phyloP scores from a whole-genome alignment of 2,888 invertebrate genomes.

The Meloe dianella region DNA sequence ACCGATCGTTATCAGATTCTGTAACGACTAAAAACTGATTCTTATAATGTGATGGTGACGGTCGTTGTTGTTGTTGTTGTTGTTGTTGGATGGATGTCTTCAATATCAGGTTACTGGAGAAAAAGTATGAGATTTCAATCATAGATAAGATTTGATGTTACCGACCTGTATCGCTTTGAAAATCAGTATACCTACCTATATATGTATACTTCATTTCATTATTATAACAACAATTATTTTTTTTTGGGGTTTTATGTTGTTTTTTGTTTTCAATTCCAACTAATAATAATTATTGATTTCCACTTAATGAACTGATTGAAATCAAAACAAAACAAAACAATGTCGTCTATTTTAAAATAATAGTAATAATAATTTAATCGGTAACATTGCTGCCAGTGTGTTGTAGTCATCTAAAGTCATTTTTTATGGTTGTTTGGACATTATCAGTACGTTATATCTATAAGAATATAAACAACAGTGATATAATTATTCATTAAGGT shows the following conservation, averaged over 20 bases:
- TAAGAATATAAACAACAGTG: conserved; percentile 42
- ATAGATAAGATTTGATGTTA: conserved; percentile 29
- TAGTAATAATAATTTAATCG: conserved; percentile 27
- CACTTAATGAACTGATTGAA: not conserved
- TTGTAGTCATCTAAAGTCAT: conserved; percentile 31
- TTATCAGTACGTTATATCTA: conserved; percentile 35
- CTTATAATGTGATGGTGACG: conserved; percentile 25
- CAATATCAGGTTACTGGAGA: conserved; percentile 28
- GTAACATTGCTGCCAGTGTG: conserved; percentile 31
- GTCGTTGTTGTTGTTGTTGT: conserved; percentile 21
- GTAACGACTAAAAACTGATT: conserved; percentile 27
- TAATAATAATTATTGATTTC: not conserved
- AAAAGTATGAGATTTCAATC: conserved; percentile 35
- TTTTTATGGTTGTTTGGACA: conserved; percentile 34
- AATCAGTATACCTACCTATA: too few relatives aligned
- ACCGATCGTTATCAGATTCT: conserved; percentile 23
- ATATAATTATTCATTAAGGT: conserved; percentile 50
- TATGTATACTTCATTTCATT: too few relatives aligned
- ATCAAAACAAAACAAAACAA: too few relatives aligned
- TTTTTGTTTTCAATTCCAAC: not conserved
- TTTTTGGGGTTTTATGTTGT: too few relatives aligned
- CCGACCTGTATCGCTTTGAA: conserved; percentile 15
- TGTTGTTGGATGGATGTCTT: conserved; percentile 24
- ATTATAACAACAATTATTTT: conserved; percentile 16
- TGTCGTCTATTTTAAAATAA: conserved; percentile 17